Percentiles rank a stretch among this genome's conserved stretches.
These are phyloP conservation scores for Ceratotherium simum DNA, from an alignment of 2,113 vertebrate genomes.

Conservation along the genomic window DNA sequence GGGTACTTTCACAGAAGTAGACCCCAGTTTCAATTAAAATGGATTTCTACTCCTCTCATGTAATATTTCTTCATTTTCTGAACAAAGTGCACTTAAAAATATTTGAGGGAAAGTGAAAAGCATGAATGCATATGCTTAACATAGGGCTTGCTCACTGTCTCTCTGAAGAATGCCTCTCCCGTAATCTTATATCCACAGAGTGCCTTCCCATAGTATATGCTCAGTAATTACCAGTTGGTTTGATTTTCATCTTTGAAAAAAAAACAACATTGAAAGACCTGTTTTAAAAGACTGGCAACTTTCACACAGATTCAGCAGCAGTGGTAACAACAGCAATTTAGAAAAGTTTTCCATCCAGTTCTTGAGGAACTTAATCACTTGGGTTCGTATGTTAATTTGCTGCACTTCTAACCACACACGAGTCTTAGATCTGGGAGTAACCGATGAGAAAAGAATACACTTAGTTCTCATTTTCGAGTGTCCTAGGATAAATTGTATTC, in stretches of 20 bases:
- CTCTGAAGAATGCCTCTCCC: background rate
- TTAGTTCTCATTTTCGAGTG: conserved; percentile 48
- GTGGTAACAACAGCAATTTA: conserved; percentile 52
- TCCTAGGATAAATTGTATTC: conserved; percentile 46
- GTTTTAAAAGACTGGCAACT: conserved; percentile 36
- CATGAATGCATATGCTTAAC: background rate
- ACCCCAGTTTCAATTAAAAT: background rate
- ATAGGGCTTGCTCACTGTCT: background rate
- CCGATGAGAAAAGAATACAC: conserved; percentile 28
- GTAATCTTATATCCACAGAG: background rate
- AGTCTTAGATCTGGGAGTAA: conserved; percentile 41
- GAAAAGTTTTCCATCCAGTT: conserved; percentile 56
- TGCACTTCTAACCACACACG: conserved; percentile 26
- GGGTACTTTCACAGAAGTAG: background rate
- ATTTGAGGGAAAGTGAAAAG: background rate
- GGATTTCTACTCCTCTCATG: background rate
- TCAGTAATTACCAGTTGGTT: conserved; percentile 13
- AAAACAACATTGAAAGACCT: background rate
- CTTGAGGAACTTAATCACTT: conserved; percentile 71
- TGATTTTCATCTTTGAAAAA: background rate
- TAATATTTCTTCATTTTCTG: conserved; percentile 1
- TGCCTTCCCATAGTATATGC: background rate
- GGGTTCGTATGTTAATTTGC: conserved; percentile 67
- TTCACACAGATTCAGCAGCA: background rate
- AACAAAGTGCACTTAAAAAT: background rate